A percentile compares a stretch with the other conserved stretches of the same genome.
Evolutionary conservation across 2,113 vertebrate species (phyloP).

Genomic region (Hydrolagus affinis): DNA sequence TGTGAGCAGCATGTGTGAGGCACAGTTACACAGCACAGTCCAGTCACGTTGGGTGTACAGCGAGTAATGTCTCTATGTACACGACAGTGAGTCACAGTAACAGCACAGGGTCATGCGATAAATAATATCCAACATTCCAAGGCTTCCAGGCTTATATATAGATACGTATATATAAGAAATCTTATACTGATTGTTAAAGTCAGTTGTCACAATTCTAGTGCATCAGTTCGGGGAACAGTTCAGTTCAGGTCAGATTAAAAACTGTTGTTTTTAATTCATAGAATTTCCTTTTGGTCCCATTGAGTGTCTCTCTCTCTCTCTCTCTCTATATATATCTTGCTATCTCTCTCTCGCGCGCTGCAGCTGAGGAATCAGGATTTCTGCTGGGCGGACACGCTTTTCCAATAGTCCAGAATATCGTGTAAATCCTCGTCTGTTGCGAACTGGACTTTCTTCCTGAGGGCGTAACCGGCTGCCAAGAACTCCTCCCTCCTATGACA

Average conservation of each 20-base stretch:
- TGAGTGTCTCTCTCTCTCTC: conserved; percentile 51
- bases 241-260: conserved; percentile 48
- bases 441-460: conserved; percentile 32
- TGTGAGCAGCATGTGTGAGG: conserved; percentile 26
- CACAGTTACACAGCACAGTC: conserved; percentile 24
- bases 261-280: conserved; percentile 41
- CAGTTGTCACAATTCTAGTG: conserved; percentile 54
- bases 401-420: conserved; percentile 35
- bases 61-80: conserved; percentile 34
- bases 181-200: conserved; percentile 44
- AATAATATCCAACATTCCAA: conserved; percentile 29
- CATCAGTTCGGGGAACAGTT: conserved; percentile 59
- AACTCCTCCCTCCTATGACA: conserved; percentile 19
- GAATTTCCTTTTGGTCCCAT: conserved; percentile 60
- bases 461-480: conserved; percentile 25
- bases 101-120: conserved; percentile 28
- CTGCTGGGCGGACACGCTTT: conserved; percentile 27
- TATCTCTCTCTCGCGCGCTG: too few relatives aligned
- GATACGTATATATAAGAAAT: conserved; percentile 34
- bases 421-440: conserved; percentile 32
- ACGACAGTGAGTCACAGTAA: conserved; percentile 29
- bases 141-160: conserved; percentile 36
- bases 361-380: conserved; percentile 23
- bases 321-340: too few relatives aligned
- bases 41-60: conserved; percentile 28